phyloP scores from a whole-genome alignment of 2,888 invertebrate species.

The Nasonia oneida region DNA sequence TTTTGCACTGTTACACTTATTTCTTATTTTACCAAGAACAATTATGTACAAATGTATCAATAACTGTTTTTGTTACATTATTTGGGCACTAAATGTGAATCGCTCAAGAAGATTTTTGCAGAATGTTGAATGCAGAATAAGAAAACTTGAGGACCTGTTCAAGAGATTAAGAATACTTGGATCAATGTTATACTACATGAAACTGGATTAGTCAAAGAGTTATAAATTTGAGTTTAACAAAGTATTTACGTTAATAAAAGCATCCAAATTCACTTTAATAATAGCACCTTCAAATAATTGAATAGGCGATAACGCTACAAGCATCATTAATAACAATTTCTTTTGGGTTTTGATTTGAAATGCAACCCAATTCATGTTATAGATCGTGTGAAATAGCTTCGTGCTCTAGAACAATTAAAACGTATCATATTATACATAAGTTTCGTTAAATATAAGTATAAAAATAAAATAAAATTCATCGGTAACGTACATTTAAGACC shows the following conservation, averaged over 20 bases:
- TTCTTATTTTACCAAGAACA: too few species aligned
- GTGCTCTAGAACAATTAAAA: neutral
- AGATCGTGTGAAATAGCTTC: neutral
- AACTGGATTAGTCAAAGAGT: neutral
- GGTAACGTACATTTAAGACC: neutral
- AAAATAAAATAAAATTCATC: neutral
- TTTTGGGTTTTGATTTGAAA: neutral
- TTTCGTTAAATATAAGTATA: neutral
- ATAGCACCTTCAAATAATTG: constrained; percentile 15
- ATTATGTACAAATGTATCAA: too few species aligned
- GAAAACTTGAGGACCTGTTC: neutral
- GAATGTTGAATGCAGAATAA: neutral
- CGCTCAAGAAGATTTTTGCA: neutral
- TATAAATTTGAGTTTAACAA: neutral
- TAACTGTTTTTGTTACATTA: neutral
- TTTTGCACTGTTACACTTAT: too few species aligned
- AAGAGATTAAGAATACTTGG: neutral
- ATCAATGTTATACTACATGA: neutral
- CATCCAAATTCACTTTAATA: neutral
- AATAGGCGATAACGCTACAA: neutral
- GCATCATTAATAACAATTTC: neutral
- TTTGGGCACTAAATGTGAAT: neutral
- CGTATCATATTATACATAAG: neutral
- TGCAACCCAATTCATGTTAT: neutral
- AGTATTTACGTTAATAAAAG: constrained; percentile 19